Evolutionary conservation across 2,888 invertebrate species (phyloP), one percentile per base, ranked within the genome.

Genomic region (Entomobrya proxima): DNA sequence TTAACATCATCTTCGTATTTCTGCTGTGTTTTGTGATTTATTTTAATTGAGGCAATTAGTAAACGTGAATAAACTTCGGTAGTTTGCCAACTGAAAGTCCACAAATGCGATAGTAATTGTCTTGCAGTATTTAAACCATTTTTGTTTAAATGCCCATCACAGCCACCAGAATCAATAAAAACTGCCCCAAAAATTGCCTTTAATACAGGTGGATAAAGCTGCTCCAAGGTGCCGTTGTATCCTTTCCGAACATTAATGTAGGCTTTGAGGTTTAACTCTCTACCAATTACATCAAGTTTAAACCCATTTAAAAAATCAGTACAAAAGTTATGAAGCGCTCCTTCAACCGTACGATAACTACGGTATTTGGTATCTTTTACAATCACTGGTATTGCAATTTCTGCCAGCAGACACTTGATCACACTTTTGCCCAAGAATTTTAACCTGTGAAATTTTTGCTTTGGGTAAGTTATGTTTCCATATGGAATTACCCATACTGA

Each of bases 101-200:
- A 47, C 7, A 50, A 40, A 15, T 7, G 11, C n/a, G 50, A 15
- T 35, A 75, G 32, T 7, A 52, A n/a, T 5, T n/a, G 2, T 27
- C 30, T 30, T 11, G 30, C 0, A 9, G 5, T 3, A 15, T n/a
- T n/a, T 47, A 15, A 30, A n/a, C 9, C 30, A 6, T 44, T 40
- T 3, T 15, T 6, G 40, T n/a, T 37, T 4, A 11, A 1, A 2
- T 32, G 15, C 4, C 24, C 69, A 4, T 47, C 47, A 27, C 72
- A 50, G 2, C 50, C 74, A 7, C 55, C 55, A 21, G 58, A 1
- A 61, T 77, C 77, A 15, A 77, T 18, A 37, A 44, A 77, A 0
- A 77, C 61, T 21, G 77, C 77, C n/a, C 77, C 77, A 9, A 77
- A 44, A 18, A 77, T 40, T 13, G 77, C 77, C 13, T 77, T 6